Percentiles rank a stretch among this genome's conserved stretches.
phyloP scores from a whole-genome alignment of 2,113 vertebrate species.

The human (Homo sapiens) region GRCh38 chr20:38133001-38133500 shows the following conservation, averaged over 20 bases:
- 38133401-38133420: neutral
- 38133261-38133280: neutral
- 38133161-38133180: no score
- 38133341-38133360: neutral
- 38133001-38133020: neutral
- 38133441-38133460: neutral
- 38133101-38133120: neutral
- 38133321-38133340: neutral
- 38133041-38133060: neutral
- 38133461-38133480: neutral
- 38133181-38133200: neutral
- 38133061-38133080: neutral
- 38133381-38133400: neutral
- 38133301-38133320: neutral
- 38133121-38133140: neutral
- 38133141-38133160: neutral
- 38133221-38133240: neutral
- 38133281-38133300: neutral
- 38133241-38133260: neutral
- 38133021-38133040: neutral
- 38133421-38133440: neutral
- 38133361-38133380: neutral
- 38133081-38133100: neutral
- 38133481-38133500: neutral
- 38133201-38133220: accelerated